These are phyloP conservation scores for Paramacrobiotus metropolitanus DNA, from an alignment of 1,140 invertebrate genomes.

Conservation along the genomic window DNA sequence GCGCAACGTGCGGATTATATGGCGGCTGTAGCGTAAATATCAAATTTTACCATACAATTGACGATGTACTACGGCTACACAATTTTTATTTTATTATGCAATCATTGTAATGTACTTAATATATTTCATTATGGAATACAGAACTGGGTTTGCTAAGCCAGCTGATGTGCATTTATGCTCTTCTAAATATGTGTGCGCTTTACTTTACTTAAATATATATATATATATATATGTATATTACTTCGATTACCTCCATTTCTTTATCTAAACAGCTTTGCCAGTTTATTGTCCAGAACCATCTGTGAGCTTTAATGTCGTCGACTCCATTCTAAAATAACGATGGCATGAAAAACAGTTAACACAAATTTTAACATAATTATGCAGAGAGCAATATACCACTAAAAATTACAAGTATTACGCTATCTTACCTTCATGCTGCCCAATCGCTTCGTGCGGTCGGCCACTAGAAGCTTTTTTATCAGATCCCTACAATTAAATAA, in stretches of 20 bases:
- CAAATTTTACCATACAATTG: no score
- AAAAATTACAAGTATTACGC: no score
- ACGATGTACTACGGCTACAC: no score
- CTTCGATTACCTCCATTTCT: slow-evolving; percentile 15
- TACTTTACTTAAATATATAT: no score
- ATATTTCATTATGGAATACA: no score
- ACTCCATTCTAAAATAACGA: slow-evolving; percentile 47
- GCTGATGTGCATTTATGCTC: no score
- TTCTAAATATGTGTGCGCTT: no score
- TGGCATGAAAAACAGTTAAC: neutral
- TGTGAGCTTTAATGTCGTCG: slow-evolving; percentile 73
- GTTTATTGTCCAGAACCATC: slow-evolving; percentile 75
- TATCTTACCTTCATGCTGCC: slow-evolving; percentile 74
- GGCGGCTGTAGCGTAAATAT: no score
- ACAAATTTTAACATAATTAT: slow-evolving; percentile 1
- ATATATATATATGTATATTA: neutral
- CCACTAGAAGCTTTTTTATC: slow-evolving; percentile 71
- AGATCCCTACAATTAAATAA: slow-evolving; percentile 36
- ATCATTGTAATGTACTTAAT: no score
- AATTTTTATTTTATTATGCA: no score
- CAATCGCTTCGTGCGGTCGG: slow-evolving; percentile 68
- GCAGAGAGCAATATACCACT: neutral
- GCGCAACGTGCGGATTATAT: no score
- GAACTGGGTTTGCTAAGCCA: no score
- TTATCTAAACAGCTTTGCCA: slow-evolving; percentile 36